These are phyloP conservation scores for Mormyrops boulengeri DNA, from an alignment of 2,797 vertebrate genomes.

Conservation along the genomic window DNA sequence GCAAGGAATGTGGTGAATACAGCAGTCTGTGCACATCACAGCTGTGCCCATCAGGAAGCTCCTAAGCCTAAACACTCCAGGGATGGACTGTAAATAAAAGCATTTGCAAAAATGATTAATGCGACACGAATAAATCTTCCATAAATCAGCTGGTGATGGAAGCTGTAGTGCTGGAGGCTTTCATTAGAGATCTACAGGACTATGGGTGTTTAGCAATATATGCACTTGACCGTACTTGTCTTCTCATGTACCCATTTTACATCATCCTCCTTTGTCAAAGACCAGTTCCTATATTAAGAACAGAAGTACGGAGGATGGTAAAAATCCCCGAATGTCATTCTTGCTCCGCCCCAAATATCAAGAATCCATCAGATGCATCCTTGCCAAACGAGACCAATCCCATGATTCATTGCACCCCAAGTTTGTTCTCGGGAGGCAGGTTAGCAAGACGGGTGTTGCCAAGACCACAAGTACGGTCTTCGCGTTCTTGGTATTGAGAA, in stretches of 20 bases:
- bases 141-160: not conserved
- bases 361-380: not conserved
- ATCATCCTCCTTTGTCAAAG: not conserved
- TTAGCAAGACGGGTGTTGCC: not conserved
- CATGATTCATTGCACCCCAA: not conserved
- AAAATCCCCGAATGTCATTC: not conserved
- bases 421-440: not conserved
- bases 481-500: not conserved
- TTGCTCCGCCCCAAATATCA: not conserved
- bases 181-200: not conserved
- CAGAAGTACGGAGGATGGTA: not conserved
- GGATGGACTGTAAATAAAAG: not conserved
- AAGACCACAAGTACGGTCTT: not conserved
- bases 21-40: not conserved
- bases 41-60: not conserved
- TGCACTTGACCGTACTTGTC: not conserved
- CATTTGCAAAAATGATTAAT: not conserved
- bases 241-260: not conserved
- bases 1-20: not conserved
- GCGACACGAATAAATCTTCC: not conserved
- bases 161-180: not conserved
- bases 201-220: not conserved
- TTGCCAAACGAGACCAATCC: not conserved
- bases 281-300: not conserved
- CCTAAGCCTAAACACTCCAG: not conserved